Evolutionary conservation across 2,797 vertebrate species (phyloP).

Genomic region (Pogoniulus pusillus): DNA sequence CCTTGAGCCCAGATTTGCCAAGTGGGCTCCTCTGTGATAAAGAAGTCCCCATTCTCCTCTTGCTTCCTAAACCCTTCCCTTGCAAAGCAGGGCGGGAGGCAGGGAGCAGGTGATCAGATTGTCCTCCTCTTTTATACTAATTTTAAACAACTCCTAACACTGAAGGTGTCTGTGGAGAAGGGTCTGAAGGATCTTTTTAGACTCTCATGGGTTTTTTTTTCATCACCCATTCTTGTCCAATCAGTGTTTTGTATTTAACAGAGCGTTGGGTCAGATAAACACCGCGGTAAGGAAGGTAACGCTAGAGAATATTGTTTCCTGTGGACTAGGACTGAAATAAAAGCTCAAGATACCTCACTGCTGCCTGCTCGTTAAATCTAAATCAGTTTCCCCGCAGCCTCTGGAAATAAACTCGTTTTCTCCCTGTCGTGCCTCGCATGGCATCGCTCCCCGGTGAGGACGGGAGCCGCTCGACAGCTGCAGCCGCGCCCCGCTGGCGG

Average conservation of each 20-base stretch:
- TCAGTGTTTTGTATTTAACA: constrained; percentile 73
- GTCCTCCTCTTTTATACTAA: constrained; percentile 38
- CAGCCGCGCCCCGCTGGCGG: not conserved
- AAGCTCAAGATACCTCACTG: constrained; percentile 62
- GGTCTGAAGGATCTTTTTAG: constrained; percentile 21
- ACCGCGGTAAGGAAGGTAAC: constrained; percentile 23
- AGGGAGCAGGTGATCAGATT: not conserved
- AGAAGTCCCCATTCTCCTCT: not conserved
- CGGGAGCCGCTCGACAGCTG: not conserved
- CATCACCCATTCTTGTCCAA: constrained; percentile 17
- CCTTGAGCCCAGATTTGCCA: not conserved
- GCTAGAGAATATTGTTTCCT: constrained; percentile 28
- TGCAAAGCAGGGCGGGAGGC: not conserved
- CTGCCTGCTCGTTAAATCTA: not conserved
- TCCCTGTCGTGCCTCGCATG: not conserved
- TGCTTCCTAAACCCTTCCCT: not conserved
- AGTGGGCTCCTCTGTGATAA: not conserved
- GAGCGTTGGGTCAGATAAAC: constrained; percentile 29
- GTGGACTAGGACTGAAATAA: constrained; percentile 66
- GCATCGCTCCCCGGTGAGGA: not conserved
- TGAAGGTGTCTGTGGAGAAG: not conserved
- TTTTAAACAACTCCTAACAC: not conserved
- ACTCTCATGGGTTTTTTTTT: not conserved
- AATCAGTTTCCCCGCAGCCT: not conserved
- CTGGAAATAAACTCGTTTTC: constrained; percentile 17